Base-by-base conservation (phyloP, 2,797 vertebrate species). In the Gymnodraco acuticeps region DNA sequence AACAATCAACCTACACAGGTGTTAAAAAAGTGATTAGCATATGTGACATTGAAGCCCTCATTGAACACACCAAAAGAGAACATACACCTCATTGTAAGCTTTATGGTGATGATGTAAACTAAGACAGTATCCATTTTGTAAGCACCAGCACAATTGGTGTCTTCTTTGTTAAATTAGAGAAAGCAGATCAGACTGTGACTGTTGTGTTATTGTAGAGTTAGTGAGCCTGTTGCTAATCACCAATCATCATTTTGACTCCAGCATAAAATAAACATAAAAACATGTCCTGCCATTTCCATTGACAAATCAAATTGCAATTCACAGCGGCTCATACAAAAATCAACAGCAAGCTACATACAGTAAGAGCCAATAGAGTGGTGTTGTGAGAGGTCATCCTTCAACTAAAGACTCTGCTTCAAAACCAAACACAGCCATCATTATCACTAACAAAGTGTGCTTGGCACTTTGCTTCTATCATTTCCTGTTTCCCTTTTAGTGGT, bases 211-310 rank as follows among this genome's bases (percentile, higher is more conserved):
- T 42, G 68, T 15, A 41, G 68, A 86, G 76, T 73, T 73, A 73
- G 64, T 70, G 71, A 83, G 51, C 58, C 75, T 63, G 71, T 52
- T 53, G 55, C 63, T 77, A 73, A 80, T 87, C 65, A 60, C 64
- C 79, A 70, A 82, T 87, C 61, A 77, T 80, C 73, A 51, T 78
- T 77, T 54, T 42, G 61, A 68, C 68, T 73, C 12, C 14, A 9
- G 46, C 47, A 55, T 58, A 27, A 78, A 81, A 73, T 27, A n/a
- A 77, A 53, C 74, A 80, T 78, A 41, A 74, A 77, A 71, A 70
- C 42, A 46, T 63, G 31, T 48, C 15, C 64, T 19, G 55, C 42
- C 51, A 27, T 64, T 73, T 64, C 54, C 48, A 62, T 27, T 70
- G 74, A 77, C 46, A 53, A 71, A 53, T 72, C 47, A 33, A 17